phyloP scores from a whole-genome alignment of 2,113 vertebrate genomes.

The Bos indicus region DNA sequence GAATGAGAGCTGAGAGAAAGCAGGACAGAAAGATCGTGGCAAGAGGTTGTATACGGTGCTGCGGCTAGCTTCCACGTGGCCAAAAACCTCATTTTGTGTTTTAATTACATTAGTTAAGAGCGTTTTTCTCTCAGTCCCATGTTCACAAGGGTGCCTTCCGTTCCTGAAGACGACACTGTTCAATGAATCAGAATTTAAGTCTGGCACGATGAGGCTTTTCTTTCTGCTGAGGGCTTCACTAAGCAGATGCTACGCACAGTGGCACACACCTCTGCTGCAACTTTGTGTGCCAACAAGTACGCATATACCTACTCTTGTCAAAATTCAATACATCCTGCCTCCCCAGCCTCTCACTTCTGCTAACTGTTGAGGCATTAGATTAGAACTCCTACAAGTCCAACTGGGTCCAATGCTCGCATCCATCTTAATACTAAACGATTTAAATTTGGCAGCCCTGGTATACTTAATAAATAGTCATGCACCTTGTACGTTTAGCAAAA shows the following conservation, averaged over 20 bases:
- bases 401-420: neutral
- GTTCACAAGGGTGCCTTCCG: slow-evolving; percentile 56
- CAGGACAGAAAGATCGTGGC: slow-evolving; percentile 73
- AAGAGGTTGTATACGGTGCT: slow-evolving; percentile 62
- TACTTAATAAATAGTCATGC: neutral
- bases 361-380: neutral
- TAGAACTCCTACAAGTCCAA: slow-evolving; percentile 21
- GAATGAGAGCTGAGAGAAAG: slow-evolving; percentile 76
- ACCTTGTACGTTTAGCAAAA: neutral
- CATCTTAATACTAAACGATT: slow-evolving; percentile 25
- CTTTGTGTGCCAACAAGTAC: neutral
- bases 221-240: slow-evolving; percentile 27
- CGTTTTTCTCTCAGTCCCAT: slow-evolving; percentile 26
- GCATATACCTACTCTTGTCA: neutral
- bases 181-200: slow-evolving; percentile 54
- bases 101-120: slow-evolving; percentile 75
- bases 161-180: slow-evolving; percentile 43
- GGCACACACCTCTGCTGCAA: slow-evolving; percentile 40
- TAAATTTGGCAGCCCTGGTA: neutral
- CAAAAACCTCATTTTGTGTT: slow-evolving; percentile 66
- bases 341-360: neutral
- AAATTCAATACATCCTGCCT: slow-evolving; percentile 6
- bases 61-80: slow-evolving; percentile 37
- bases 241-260: neutral
- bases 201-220: slow-evolving; percentile 48